Conservation (phyloP, 2,113 vertebrate genomes). For the Columba janthina region DNA sequence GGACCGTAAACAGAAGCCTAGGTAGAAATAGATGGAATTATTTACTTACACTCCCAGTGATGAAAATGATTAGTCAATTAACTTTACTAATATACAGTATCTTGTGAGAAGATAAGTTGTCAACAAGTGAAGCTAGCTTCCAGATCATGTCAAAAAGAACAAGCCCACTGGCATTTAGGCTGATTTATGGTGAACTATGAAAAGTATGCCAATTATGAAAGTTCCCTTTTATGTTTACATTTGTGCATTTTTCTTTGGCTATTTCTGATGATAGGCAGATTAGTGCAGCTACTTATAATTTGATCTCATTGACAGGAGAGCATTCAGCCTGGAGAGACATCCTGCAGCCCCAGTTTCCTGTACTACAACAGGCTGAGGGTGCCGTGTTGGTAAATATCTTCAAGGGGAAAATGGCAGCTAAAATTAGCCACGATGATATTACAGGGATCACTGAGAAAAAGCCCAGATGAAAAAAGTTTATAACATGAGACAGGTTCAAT, state of each 20-base stretch:
- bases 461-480: neutral
- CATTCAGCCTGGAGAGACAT: conserved; percentile 16
- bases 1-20: conserved; percentile 85
- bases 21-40: conserved; percentile 86
- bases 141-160: neutral
- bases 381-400: neutral
- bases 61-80: conserved; percentile 91
- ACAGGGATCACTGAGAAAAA: neutral
- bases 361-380: neutral
- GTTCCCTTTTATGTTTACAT: conserved; percentile 72
- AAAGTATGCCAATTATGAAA: conserved; percentile 67
- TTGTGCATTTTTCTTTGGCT: conserved; percentile 68
- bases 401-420: conserved; percentile 24
- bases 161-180: neutral
- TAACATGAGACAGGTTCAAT: conserved; percentile 38
- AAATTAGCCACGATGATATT: conserved; percentile 27
- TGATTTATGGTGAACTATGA: conserved; percentile 48
- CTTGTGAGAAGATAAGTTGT: conserved; percentile 59
- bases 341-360: neutral
- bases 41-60: conserved; percentile 78
- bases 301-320: conserved; percentile 56
- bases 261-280: conserved; percentile 66
- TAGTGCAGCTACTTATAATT: conserved; percentile 54
- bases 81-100: conserved; percentile 74
- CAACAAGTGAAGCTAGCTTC: conserved; percentile 16